A percentile compares a stretch with the other conserved stretches of the same genome.
Conservation (phyloP, 2,888 invertebrate genomes). For the Apocheima hispidaria region DNA sequence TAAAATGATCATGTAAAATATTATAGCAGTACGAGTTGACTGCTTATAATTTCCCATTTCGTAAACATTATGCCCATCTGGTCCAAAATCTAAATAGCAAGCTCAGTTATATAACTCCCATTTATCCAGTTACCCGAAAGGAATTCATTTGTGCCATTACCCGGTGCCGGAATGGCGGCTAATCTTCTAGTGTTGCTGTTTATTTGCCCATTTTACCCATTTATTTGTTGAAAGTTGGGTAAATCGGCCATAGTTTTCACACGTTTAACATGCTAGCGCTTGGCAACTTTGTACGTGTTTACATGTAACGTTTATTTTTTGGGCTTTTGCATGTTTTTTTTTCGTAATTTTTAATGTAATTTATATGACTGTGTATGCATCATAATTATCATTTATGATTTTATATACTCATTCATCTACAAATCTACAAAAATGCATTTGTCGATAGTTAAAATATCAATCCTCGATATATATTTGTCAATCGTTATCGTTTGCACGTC, state of each 20-base stretch:
- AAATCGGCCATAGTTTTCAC: constrained; percentile 50
- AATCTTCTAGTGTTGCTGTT: constrained; percentile 39
- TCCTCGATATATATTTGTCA: no score
- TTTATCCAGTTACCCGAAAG: constrained; percentile 29
- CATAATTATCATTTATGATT: no score
- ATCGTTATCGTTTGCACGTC: no score
- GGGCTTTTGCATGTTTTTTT: no score
- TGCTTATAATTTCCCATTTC: constrained; percentile 9
- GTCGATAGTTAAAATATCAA: no score
- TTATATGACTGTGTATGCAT: no score
- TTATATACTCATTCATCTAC: no score
- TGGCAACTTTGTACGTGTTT: constrained; percentile 41
- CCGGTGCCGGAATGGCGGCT: constrained; percentile 31
- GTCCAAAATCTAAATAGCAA: constrained; percentile 24
- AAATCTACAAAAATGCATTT: no score
- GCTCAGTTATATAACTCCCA: constrained; percentile 21
- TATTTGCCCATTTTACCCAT: constrained; percentile 40
- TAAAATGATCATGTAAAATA: no score
- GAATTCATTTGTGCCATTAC: constrained; percentile 35
- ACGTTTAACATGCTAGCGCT: constrained; percentile 46
- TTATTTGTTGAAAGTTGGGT: constrained; percentile 46
- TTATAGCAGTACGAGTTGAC: no score
- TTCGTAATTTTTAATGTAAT: no score
- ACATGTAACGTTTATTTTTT: constrained; percentile 26
- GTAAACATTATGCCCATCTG: constrained; percentile 18